Conservation (phyloP, 35 echinoderm and acorn worm genomes). For the Strongylocentrotus purpuratus region DNA sequence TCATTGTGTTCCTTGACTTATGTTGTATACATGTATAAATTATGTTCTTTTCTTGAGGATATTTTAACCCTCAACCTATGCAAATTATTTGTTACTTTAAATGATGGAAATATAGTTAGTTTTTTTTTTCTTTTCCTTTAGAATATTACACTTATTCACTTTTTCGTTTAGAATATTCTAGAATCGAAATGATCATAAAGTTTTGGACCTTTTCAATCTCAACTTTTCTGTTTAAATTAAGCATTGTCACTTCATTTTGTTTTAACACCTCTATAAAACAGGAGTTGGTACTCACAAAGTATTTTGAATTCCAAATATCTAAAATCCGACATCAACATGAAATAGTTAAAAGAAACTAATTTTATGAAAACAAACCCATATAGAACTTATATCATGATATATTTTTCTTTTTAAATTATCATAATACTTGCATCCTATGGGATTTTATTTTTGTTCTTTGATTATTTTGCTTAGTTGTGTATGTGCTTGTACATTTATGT, state of each 20-base stretch:
- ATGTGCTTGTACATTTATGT: background rate
- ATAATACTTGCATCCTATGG: background rate
- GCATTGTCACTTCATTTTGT: too few relatives aligned
- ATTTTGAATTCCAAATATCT: too few relatives aligned
- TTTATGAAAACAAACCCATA: too few relatives aligned
- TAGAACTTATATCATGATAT: too few relatives aligned
- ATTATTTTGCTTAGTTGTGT: background rate
- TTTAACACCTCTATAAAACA: too few relatives aligned
- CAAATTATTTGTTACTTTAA: background rate
- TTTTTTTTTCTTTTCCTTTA: background rate
- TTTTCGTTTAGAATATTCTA: too few relatives aligned
- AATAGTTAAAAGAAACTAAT: too few relatives aligned
- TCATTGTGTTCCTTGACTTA: background rate
- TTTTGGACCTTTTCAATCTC: too few relatives aligned
- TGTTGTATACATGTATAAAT: background rate
- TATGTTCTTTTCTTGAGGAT: background rate
- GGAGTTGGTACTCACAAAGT: too few relatives aligned
- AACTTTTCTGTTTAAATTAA: too few relatives aligned
- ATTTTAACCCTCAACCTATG: background rate
- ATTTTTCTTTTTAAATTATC: background rate
- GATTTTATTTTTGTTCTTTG: background rate
- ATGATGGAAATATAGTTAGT: background rate
- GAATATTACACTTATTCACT: background rate
- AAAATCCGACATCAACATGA: too few relatives aligned
- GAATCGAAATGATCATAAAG: too few relatives aligned